A percentile compares a stretch with the other conserved stretches of the same genome.
Evolutionary conservation across 2,888 invertebrate genomes (phyloP).

Genomic region (Pecten maximus): DNA sequence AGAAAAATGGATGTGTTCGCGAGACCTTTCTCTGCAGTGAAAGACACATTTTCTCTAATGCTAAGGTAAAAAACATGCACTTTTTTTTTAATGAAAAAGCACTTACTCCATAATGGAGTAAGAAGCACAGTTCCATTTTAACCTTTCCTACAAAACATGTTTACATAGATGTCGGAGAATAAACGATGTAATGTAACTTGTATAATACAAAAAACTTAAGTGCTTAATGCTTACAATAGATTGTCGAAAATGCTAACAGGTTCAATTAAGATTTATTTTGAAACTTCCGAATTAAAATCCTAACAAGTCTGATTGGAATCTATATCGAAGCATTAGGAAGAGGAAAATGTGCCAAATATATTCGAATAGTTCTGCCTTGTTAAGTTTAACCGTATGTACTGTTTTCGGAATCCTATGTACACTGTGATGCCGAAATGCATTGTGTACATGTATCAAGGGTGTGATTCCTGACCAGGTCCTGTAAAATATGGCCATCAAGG

Average conservation of each 20-base stretch:
- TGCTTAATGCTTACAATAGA: slow-evolving; percentile 18
- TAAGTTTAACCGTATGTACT: too few relatives aligned
- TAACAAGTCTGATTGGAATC: slow-evolving; percentile 19
- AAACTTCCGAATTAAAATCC: not conserved
- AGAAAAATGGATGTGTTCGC: not conserved
- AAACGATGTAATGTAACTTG: not conserved
- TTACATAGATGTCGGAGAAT: not conserved
- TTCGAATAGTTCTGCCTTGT: not conserved
- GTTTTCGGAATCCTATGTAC: too few relatives aligned
- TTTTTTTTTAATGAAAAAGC: slow-evolving; percentile 33
- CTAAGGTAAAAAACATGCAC: not conserved
- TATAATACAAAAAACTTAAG: not conserved
- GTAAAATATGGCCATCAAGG: too few relatives aligned
- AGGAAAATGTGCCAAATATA: not conserved
- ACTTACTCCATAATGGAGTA: not conserved
- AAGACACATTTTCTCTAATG: not conserved
- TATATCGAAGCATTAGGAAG: not conserved
- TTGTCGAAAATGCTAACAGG: slow-evolving; percentile 6
- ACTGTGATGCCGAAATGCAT: too few relatives aligned
- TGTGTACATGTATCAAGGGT: too few relatives aligned
- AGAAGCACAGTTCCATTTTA: not conserved
- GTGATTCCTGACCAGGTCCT: too few relatives aligned
- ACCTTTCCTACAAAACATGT: not conserved
- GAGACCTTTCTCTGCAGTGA: not conserved
- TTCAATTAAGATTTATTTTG: slow-evolving; percentile 15